Base-by-base conservation (phyloP, 2,113 vertebrate genomes). In the Neogale vison region DNA sequence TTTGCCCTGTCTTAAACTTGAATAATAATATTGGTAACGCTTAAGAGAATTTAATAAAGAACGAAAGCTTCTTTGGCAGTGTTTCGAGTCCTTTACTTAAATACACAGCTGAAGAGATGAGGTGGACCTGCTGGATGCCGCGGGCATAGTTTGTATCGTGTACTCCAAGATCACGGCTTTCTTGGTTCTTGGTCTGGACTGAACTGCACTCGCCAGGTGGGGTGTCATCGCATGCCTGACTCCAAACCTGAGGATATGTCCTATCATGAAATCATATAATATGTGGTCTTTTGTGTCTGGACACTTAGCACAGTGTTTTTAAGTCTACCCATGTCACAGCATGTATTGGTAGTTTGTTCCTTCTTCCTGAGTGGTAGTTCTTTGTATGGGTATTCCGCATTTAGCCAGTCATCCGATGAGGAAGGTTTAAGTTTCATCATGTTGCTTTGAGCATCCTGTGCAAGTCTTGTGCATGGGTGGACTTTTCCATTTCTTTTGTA, bases 11-110 rank as follows among this genome's bases (percentile, higher is more conserved):
- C 31, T 95, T 86, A 63, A 94, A 79, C 42, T 80, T 93, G 86
- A 95, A 77, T 90, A 20, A 12, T 79, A 63, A 12, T 83, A 63
- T 34, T 15, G 92, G 29, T 87, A 45, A 50, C 47, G 74, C 26
- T 90, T 92, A 95, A 57, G 55, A 55, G 39, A 29, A 50, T 59
- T 42, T 89, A 85, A 61, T 84, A 82, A 85, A 96, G 47, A 88
- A 85, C 13, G 21, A 57, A 52, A 89, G 36, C 29, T 81, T 13
- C 86, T 90, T 72, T 42, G n/a, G 20, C 21, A 85, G 17, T 80
- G 17, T 69, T 55, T 61, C 29, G 52, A 91, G 63, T 63, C 23
- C 23, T 95, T 84, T 50, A 31, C 59, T 88, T 77, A 82, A 80
- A 77, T 39, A 71, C 24, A 34, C 80, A 12, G 20, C 34, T 88